phyloP scores from a whole-genome alignment of 64 coral and sea anemone genomes.

The Actinia tenebrosa region DNA sequence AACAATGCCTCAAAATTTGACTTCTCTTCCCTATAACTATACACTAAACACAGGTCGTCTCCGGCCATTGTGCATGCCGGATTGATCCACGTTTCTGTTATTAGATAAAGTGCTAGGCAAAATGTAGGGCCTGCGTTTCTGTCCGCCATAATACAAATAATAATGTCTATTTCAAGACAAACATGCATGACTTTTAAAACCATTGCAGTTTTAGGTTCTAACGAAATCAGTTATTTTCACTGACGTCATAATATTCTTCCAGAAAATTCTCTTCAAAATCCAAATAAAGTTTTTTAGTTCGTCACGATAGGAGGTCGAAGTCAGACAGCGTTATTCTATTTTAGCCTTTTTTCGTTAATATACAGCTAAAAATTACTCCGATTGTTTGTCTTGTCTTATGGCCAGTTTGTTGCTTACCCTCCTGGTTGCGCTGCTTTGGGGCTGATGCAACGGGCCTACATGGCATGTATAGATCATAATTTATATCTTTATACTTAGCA shows the following conservation, averaged over 20 bases:
- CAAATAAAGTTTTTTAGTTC: background rate
- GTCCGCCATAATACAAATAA: no score
- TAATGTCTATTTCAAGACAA: no score
- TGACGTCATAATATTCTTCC: background rate
- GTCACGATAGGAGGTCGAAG: background rate
- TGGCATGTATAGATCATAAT: no score
- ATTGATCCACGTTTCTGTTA: no score
- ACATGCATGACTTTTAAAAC: background rate
- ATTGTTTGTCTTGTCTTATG: background rate
- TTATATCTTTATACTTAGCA: no score
- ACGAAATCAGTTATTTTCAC: background rate
- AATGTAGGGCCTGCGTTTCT: no score
- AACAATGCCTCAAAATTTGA: background rate
- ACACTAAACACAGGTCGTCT: background rate
- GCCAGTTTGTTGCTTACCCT: no score
- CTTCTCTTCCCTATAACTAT: background rate
- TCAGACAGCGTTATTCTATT: background rate
- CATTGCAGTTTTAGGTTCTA: background rate
- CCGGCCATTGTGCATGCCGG: no score
- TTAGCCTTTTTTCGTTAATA: no score
- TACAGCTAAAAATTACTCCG: background rate
- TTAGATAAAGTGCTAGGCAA: no score
- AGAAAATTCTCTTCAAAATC: background rate
- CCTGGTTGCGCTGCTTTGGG: no score
- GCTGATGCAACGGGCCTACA: no score